Conservation (phyloP, 2,113 vertebrate genomes). For the Bufo bufo region DNA sequence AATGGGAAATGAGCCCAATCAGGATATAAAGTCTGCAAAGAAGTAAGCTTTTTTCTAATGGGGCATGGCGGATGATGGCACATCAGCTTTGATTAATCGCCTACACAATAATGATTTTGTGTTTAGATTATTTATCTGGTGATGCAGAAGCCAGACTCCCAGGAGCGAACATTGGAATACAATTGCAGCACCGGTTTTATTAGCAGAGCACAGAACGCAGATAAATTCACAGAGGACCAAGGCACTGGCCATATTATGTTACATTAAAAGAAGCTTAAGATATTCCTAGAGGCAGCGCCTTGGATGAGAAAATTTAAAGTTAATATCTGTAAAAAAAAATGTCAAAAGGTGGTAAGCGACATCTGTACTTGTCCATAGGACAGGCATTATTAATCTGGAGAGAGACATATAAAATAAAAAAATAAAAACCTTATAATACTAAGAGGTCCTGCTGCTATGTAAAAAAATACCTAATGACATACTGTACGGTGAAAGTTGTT, state of each 20-base stretch:
- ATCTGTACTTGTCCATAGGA: neutral
- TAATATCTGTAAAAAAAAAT: neutral
- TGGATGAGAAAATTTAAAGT: neutral
- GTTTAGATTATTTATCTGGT: constrained; percentile 45
- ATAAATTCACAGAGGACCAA: neutral
- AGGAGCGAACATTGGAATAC: constrained; percentile 18
- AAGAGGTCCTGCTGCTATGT: too few relatives aligned
- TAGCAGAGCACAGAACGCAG: neutral
- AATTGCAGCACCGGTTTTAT: neutral
- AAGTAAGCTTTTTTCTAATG: neutral
- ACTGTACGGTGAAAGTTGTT: too few relatives aligned
- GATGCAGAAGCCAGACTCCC: neutral
- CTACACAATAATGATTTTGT: constrained; percentile 44
- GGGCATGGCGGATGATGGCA: neutral
- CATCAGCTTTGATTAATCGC: constrained; percentile 26
- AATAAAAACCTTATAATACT: neutral
- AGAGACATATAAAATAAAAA: neutral
- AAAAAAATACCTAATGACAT: too few relatives aligned
- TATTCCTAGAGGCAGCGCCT: neutral
- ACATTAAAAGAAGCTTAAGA: neutral
- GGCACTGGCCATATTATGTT: neutral
- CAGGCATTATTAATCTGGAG: neutral
- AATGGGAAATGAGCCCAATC: neutral
- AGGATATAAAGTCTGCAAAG: neutral
- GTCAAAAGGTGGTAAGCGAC: neutral